Percentiles rank a stretch among this genome's conserved stretches.
These are phyloP conservation scores for Melolontha melolontha DNA, from an alignment of 2,888 invertebrate species.

Conservation along the genomic window DNA sequence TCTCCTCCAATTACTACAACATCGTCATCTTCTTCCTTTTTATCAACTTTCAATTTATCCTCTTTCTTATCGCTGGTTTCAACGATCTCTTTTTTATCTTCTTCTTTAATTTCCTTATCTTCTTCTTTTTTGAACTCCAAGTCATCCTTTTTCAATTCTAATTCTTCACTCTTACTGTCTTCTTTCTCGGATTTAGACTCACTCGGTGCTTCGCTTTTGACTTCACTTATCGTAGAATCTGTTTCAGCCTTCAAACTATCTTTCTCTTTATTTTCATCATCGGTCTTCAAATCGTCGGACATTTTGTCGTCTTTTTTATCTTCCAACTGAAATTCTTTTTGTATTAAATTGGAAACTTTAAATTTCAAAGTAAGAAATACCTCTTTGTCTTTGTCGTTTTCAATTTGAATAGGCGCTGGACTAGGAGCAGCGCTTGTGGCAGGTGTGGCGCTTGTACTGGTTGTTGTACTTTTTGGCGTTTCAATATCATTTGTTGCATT, in stretches of 20 bases:
- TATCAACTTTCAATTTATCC: constrained; percentile 65
- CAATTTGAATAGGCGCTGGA: constrained; percentile 73
- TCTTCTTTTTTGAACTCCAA: constrained; percentile 53
- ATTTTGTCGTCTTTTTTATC: constrained; percentile 43
- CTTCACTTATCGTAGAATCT: constrained; percentile 52
- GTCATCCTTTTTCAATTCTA: constrained; percentile 63
- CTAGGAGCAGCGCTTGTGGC: constrained; percentile 80
- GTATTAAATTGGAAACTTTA: not conserved
- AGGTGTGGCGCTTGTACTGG: constrained; percentile 73
- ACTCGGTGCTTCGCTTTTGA: constrained; percentile 52
- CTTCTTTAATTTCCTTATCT: constrained; percentile 53
- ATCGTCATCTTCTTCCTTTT: constrained; percentile 73
- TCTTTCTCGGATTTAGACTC: constrained; percentile 55
- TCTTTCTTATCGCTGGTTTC: constrained; percentile 66
- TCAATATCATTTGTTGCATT: constrained; percentile 60
- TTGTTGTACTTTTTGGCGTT: constrained; percentile 69
- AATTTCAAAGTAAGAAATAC: constrained; percentile 30
- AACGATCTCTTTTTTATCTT: constrained; percentile 64
- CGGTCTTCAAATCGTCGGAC: constrained; percentile 42
- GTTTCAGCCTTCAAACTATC: constrained; percentile 52
- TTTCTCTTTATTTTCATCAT: constrained; percentile 55
- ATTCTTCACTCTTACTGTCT: constrained; percentile 46
- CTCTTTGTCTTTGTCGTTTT: constrained; percentile 66
- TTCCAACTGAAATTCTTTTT: constrained; percentile 35
- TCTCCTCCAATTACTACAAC: constrained; percentile 76